Evolutionary conservation across 2,888 invertebrate species (phyloP), one percentile per base, ranked within the genome.

Genomic region (Apodemia duryi): DNA sequence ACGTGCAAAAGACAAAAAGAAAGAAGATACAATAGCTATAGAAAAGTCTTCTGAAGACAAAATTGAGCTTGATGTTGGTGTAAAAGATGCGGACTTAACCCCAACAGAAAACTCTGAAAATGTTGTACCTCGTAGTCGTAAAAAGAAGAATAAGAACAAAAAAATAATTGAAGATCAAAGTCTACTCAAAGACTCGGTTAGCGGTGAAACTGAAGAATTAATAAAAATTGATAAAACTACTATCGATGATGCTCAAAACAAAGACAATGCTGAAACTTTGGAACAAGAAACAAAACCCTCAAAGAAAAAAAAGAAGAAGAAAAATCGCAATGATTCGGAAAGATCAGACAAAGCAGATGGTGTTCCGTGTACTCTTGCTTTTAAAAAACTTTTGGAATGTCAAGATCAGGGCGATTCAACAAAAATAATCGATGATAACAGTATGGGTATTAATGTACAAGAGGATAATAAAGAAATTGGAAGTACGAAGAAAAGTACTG

Each of bases 241-340:
- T 7, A 35, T 54, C 61, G 29, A 65, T 64, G 41, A 64, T n/a
- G 5, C 61, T 35, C n/a, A n/a, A 49, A 60, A 61, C 21, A 63
- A 60, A 61, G 71, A 75, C 21, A 60, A 64, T 43, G 32, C 63
- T 7, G 65, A 63, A 29, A 13, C 49, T n/a, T 35, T 57, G 28
- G 79, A 81, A 63, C 74, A 71, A 67, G 84, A 86, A 77, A 65
- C 35, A 69, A 7, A 66, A 65, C 52, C 74, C 0, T 84, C 83
- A 71, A 90, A 89, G 74, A 90, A 89, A 70, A 88, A 85, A 67
- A 89, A 90, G 67, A 89, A 88, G 69, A 89, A 89, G 68, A 88
- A 86, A 69, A 73, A 75, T 67, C 74, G 75, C 6, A 78, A 71
- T 70, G 90, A 89, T 71, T 86, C 86, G 7, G 88, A 89, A 69